Evolutionary conservation across 2,113 vertebrate species (phyloP).

Genomic region (Ammodytes marinus): DNA sequence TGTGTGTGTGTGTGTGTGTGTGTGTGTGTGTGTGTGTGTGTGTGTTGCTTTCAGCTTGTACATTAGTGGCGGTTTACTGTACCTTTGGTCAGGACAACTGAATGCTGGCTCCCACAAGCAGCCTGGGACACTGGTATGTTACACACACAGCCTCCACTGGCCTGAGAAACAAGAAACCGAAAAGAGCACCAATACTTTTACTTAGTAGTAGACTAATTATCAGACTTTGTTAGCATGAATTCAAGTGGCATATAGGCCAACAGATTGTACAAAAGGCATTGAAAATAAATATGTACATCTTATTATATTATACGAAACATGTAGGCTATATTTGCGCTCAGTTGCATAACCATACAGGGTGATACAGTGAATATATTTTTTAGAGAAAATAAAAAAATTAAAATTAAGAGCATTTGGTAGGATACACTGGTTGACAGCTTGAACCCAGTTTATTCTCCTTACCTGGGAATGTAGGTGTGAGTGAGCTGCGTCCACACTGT

Average conservation of each 20-base stretch:
- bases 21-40: no score
- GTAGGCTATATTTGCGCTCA: no score
- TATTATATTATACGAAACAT: not conserved
- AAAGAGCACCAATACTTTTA: not conserved
- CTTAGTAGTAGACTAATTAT: no score
- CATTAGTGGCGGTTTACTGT: constrained; percentile 16
- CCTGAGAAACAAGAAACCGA: constrained; percentile 61
- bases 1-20: no score
- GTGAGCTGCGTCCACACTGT: constrained; percentile 25
- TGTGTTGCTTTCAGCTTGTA: not conserved
- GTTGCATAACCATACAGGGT: no score
- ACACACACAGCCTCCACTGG: constrained; percentile 58
- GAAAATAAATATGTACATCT: not conserved
- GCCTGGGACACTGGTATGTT: constrained; percentile 74
- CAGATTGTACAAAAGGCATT: not conserved
- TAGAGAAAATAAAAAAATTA: not conserved
- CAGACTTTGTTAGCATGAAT: not conserved
- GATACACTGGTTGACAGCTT: no score
- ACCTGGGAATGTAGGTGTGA: constrained; percentile 35
- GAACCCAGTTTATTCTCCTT: not conserved
- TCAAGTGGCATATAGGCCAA: no score
- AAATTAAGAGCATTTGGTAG: no score
- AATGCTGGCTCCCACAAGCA: constrained; percentile 83
- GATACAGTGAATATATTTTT: not conserved
- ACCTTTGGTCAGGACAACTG: constrained; percentile 84